Evolutionary conservation across 2,888 invertebrate genomes (phyloP), one percentile per base, ranked within the genome.

Genomic region (Idaea biselata): DNA sequence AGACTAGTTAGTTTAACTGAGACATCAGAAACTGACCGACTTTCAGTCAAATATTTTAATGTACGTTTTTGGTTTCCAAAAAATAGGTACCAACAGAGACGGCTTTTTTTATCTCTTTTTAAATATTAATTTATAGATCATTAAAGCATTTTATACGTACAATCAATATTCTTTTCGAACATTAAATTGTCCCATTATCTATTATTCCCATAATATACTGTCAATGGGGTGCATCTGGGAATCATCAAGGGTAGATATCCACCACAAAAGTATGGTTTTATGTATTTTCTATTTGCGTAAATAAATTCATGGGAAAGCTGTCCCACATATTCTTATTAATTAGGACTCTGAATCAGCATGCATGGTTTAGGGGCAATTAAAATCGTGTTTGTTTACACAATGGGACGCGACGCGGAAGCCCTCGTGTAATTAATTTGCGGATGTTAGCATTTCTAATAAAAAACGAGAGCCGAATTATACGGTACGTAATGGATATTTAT

Each of bases 61-160:
- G 25, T 25, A 25, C 25, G 25, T 25, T 25, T 25, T 25, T n/a
- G n/a, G n/a, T 25, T 25, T 25, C 5, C 5, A 25, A 25, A 25
- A n/a, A n/a, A n/a, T n/a, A n/a, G n/a, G 25, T 25, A 25, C 25
- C 25, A 25, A 25, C 25, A 25, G 25, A 25, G 25, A 25, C 25
- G 25, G 5, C 5, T 25, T 3, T 25, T 25, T 25, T 25, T 25
- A 25, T 25, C 25, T 25, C 25, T 25, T 25, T 25, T 25, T 25
- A 25, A 25, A 25, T 25, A 25, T 25, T 44, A 44, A 44, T 95
- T 95, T 95, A 95, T 95, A 95, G 95, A 95, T 95, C 95, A 95
- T 44, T 44, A 44, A 44, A n/a, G 5, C 33, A 54, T 62, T 18
- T 55, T 31, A 58, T 62, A 44, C 44, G 14, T 14, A 3, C 44